Evolutionary conservation across 2,113 vertebrate genomes (phyloP).

Genomic region (Elachura formosa): DNA sequence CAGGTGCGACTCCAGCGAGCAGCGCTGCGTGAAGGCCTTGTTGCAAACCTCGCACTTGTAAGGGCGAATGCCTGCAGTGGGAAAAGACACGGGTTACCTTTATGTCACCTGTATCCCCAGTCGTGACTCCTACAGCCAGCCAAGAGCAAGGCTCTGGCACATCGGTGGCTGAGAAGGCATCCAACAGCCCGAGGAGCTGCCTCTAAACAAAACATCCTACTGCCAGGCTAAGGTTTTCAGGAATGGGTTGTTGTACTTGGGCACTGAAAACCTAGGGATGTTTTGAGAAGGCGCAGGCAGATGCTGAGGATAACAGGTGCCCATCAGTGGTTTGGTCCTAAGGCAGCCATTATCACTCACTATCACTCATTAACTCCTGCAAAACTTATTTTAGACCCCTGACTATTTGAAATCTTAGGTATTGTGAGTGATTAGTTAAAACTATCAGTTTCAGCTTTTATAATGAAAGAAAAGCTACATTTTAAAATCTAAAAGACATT

Average conservation of each 20-base stretch:
- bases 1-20: constrained; percentile 83
- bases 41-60: constrained; percentile 83
- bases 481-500: too few relatives aligned
- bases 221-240: background rate
- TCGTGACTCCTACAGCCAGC: background rate
- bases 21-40: constrained; percentile 86
- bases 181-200: background rate
- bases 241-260: background rate
- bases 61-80: constrained; percentile 76
- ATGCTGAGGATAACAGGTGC: accelerated
- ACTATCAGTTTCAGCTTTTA: background rate
- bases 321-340: accelerated
- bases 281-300: background rate
- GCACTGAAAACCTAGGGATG: background rate
- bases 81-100: background rate
- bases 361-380: too few relatives aligned
- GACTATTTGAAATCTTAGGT: background rate
- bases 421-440: background rate
- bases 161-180: background rate
- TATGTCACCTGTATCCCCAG: background rate
- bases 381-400: background rate
- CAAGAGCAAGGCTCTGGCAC: background rate
- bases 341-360: accelerated
- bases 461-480: background rate
- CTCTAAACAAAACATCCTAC: background rate